These are phyloP conservation scores for Antennarius striatus DNA, from an alignment of 2,113 vertebrate species.

Conservation along the genomic window DNA sequence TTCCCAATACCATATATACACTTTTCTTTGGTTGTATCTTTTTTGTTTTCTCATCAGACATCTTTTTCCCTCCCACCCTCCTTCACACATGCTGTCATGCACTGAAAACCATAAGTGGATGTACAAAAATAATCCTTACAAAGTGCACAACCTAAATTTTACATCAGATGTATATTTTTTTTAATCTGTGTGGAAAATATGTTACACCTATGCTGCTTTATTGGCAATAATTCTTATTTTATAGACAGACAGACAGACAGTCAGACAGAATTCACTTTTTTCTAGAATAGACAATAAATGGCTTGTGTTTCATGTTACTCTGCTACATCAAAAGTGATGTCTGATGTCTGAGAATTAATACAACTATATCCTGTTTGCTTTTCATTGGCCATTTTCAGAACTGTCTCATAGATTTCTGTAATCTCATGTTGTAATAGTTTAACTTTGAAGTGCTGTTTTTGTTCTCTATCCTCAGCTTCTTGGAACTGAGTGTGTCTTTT, in stretches of 20 bases:
- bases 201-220: conserved; percentile 6
- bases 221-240: conserved; percentile 17
- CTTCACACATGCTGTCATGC: conserved; percentile 7
- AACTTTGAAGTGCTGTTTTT: conserved; percentile 58
- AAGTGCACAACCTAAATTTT: too few relatives aligned
- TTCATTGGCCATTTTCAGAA: conserved; percentile 57
- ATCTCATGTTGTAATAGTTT: conserved; percentile 62
- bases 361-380: conserved; percentile 42
- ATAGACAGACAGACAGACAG: not conserved
- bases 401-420: conserved; percentile 44
- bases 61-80: conserved; percentile 8
- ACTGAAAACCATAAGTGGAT: not conserved
- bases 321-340: too few relatives aligned
- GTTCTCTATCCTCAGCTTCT: conserved; percentile 85
- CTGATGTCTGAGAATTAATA: conserved; percentile 51
- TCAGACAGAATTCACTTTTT: too few relatives aligned
- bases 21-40: not conserved
- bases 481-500: conserved; percentile 90
- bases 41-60: conserved; percentile 1
- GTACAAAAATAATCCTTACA: not conserved
- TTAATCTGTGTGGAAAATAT: not conserved
- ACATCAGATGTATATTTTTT: too few relatives aligned
- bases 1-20: conserved; percentile 4
- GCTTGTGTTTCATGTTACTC: conserved; percentile 23
- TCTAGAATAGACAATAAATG: conserved; percentile 27